Percentiles rank a stretch among this genome's conserved stretches.
Conservation (phyloP, 1,140 invertebrate species). For the Matsumurasca onukii region DNA sequence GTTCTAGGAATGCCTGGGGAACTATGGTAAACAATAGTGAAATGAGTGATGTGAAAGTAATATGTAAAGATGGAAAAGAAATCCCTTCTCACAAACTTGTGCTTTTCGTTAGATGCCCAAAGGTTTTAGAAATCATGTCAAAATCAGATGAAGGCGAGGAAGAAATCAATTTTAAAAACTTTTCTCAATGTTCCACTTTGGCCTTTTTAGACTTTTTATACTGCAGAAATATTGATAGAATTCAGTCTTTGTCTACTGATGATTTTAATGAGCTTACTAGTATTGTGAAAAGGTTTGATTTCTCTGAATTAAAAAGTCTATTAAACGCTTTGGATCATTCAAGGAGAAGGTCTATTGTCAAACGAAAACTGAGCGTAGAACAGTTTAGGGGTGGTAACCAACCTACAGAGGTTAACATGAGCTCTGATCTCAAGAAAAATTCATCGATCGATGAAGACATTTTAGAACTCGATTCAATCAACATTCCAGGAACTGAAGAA, state of each 20-base stretch:
- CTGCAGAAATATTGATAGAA: constrained; percentile 20
- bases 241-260: background rate
- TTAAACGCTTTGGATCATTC: background rate
- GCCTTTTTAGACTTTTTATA: constrained; percentile 37
- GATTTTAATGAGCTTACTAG: background rate
- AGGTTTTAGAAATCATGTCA: constrained; percentile 34
- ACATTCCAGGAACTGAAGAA: too few species aligned
- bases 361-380: too few species aligned
- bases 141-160: constrained; percentile 30
- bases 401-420: too few species aligned
- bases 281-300: background rate
- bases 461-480: too few species aligned
- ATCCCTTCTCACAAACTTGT: constrained; percentile 38
- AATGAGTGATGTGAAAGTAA: constrained; percentile 38
- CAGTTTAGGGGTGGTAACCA: too few species aligned
- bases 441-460: too few species aligned
- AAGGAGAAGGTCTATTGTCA: too few species aligned
- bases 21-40: constrained; percentile 33
- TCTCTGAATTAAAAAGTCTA: background rate
- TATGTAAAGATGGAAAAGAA: constrained; percentile 33
- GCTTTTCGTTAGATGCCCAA: constrained; percentile 33
- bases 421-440: too few species aligned
- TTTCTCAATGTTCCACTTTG: constrained; percentile 23
- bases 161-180: constrained; percentile 36
- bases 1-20: constrained; percentile 33